A percentile compares a stretch with the other conserved stretches of the same genome.
Evolutionary conservation across 2,888 invertebrate species (phyloP).

Genomic region (Euclidia mi): DNA sequence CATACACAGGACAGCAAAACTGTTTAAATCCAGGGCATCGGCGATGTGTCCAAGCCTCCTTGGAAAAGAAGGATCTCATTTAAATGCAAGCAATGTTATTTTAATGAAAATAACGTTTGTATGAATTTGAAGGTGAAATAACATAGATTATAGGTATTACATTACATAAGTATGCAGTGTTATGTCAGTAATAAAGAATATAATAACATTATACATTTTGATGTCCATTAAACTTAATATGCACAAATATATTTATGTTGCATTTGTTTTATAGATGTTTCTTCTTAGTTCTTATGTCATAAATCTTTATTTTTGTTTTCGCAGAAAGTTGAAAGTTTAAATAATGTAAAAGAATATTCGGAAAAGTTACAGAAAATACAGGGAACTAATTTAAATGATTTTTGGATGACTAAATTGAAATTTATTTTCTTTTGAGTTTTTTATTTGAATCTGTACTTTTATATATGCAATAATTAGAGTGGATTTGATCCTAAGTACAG

Average conservation of each 20-base stretch:
- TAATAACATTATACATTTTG: slow-evolving; percentile 1
- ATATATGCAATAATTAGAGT: slow-evolving; percentile 34
- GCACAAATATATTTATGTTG: slow-evolving; percentile 33
- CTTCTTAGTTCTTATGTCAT: neutral
- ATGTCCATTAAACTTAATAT: slow-evolving; percentile 12
- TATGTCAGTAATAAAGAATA: slow-evolving; percentile 20
- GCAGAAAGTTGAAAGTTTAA: too few relatives aligned
- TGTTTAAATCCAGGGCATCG: too few relatives aligned
- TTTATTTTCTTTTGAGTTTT: slow-evolving; percentile 10
- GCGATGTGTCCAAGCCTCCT: too few relatives aligned
- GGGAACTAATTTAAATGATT: slow-evolving; percentile 26
- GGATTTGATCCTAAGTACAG: slow-evolving; percentile 21
- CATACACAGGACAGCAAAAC: too few relatives aligned
- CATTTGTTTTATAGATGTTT: neutral
- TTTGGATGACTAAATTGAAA: slow-evolving; percentile 6
- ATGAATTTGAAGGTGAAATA: slow-evolving; percentile 12
- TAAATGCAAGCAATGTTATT: slow-evolving; percentile 21
- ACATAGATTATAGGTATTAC: slow-evolving; percentile 20
- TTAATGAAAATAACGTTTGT: slow-evolving; percentile 16
- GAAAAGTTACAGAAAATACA: slow-evolving; percentile 26
- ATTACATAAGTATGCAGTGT: slow-evolving; percentile 40
- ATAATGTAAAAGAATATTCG: too few relatives aligned
- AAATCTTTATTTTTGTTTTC: too few relatives aligned
- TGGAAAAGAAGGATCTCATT: neutral
- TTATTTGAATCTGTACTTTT: slow-evolving; percentile 7